Evolutionary conservation across 1,140 invertebrate species (phyloP).

Genomic region (Sesamia nonagrioides): DNA sequence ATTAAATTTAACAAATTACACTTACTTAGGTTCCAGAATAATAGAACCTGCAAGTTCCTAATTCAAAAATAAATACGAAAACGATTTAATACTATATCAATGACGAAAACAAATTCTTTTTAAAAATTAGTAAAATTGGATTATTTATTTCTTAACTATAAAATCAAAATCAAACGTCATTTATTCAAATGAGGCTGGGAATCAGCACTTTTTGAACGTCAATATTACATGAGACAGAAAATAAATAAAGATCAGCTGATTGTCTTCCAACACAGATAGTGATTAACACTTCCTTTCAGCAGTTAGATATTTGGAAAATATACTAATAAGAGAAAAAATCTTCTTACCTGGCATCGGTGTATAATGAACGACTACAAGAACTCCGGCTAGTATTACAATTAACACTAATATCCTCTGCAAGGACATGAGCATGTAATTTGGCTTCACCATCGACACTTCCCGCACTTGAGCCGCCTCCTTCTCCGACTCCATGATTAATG

Average conservation of each 20-base stretch:
- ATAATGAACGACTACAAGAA: conserved; percentile 90
- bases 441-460: conserved; percentile 69
- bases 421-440: conserved; percentile 85
- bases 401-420: conserved; percentile 84
- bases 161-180: no score
- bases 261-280: not conserved
- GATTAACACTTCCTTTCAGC: not conserved
- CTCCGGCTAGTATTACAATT: conserved; percentile 87
- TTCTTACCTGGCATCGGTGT: conserved; percentile 90
- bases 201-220: no score
- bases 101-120: no score
- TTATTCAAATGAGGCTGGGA: no score
- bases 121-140: no score
- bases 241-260: not conserved
- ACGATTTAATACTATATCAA: no score
- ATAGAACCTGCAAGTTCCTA: no score
- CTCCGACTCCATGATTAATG: conserved; percentile 67
- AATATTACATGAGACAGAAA: no score
- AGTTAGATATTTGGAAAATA: not conserved
- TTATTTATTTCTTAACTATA: no score
- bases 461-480: conserved; percentile 65
- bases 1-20: no score
- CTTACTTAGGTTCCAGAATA: no score
- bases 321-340: not conserved
- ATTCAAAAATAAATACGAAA: no score